phyloP scores from a whole-genome alignment of 2,888 invertebrate species.

The Drosophila niveifrons region DNA sequence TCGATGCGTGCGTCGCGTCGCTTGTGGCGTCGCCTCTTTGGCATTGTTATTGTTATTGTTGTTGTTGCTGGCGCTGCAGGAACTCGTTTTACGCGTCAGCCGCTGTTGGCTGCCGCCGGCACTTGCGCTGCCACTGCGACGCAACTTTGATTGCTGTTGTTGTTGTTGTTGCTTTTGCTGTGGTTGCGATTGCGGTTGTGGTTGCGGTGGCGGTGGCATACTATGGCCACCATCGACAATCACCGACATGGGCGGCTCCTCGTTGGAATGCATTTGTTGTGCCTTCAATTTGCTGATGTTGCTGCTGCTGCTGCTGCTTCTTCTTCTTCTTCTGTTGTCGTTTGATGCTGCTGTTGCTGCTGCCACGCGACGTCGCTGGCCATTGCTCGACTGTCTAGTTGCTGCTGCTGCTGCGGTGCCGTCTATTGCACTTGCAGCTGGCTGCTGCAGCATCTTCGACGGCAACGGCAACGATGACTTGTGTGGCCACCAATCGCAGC shows the following conservation, averaged over 20 bases:
- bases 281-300: slow-evolving; percentile 51
- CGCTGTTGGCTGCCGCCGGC: slow-evolving; percentile 42
- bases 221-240: slow-evolving; percentile 63
- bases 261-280: slow-evolving; percentile 82
- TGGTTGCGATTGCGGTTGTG: slow-evolving; percentile 27
- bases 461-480: slow-evolving; percentile 26
- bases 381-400: slow-evolving; percentile 49
- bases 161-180: slow-evolving; percentile 34
- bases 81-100: slow-evolving; percentile 75
- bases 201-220: slow-evolving; percentile 41
- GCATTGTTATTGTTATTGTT: slow-evolving; percentile 3
- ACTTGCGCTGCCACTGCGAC: slow-evolving; percentile 48
- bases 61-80: slow-evolving; percentile 66
- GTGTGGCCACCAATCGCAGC: slow-evolving; percentile 44
- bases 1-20: slow-evolving; percentile 53
- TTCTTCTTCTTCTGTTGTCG: slow-evolving; percentile 39
- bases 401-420: slow-evolving; percentile 21
- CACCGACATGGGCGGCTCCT: slow-evolving; percentile 75
- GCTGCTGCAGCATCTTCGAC: slow-evolving; percentile 72
- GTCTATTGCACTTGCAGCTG: slow-evolving; percentile 34
- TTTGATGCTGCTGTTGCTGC: slow-evolving; percentile 52
- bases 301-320: slow-evolving; percentile 31
- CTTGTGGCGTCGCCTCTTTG: slow-evolving; percentile 47
- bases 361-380: slow-evolving; percentile 75
- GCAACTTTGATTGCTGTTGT: slow-evolving; percentile 34